phyloP scores from a whole-genome alignment of 1,140 invertebrate species.

The Agraylea sexmaculata region DNA sequence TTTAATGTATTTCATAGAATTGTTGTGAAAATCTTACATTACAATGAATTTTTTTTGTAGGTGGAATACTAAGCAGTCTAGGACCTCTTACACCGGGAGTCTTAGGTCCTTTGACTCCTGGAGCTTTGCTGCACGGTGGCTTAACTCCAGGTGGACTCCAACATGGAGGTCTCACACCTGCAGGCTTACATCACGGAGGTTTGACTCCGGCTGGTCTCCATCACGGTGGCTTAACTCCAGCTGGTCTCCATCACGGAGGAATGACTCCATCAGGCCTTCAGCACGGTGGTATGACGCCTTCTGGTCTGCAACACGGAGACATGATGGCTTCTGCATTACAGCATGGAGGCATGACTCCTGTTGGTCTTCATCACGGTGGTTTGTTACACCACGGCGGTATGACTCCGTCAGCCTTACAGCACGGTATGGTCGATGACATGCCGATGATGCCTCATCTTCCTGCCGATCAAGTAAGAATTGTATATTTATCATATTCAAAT shows the following conservation, averaged over 20 bases:
- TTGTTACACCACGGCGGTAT: slow-evolving; percentile 31
- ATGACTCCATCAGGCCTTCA: slow-evolving; percentile 27
- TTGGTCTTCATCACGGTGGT: slow-evolving; percentile 29
- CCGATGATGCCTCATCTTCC: slow-evolving; percentile 42
- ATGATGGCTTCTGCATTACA: slow-evolving; percentile 26
- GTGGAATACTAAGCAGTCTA: slow-evolving; percentile 32
- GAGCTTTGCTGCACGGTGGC: slow-evolving; percentile 32
- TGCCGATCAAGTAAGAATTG: slow-evolving; percentile 27
- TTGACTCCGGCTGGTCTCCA: slow-evolving; percentile 38
- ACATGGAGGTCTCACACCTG: slow-evolving; percentile 21
- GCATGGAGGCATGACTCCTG: slow-evolving; percentile 29
- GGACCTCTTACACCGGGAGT: slow-evolving; percentile 33
- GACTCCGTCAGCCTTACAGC: slow-evolving; percentile 36
- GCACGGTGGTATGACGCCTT: slow-evolving; percentile 26
- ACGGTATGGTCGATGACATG: slow-evolving; percentile 32
- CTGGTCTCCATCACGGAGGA: slow-evolving; percentile 25
- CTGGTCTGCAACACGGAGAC: slow-evolving; percentile 25
- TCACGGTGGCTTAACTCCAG: slow-evolving; percentile 24
- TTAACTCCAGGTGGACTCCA: slow-evolving; percentile 27
- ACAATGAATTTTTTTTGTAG: slow-evolving; percentile 13
- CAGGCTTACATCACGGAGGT: slow-evolving; percentile 34
- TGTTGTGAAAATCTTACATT: not conserved
- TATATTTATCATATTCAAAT: slow-evolving; percentile 1
- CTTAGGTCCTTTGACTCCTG: slow-evolving; percentile 32
- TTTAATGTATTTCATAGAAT: not conserved